phyloP scores from a whole-genome alignment of 2,113 vertebrate genomes.

The Rhinoderma darwinii region DNA sequence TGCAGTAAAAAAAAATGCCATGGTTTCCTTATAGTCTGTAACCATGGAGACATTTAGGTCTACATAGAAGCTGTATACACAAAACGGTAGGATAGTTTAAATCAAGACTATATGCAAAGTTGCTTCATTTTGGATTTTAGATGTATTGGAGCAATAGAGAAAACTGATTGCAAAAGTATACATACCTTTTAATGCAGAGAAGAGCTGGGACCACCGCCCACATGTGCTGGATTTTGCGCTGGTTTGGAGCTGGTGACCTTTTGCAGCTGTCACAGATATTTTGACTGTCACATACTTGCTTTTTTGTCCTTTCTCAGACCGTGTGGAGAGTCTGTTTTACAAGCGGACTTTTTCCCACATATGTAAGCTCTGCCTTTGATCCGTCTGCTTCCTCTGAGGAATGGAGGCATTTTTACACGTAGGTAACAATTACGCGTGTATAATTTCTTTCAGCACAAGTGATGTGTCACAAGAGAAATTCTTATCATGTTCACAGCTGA shows the following conservation, averaged over 20 bases:
- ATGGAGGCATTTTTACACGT: conserved; percentile 5
- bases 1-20: no score
- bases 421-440: conserved; percentile 17
- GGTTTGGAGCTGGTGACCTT: conserved; percentile 1
- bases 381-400: conserved; percentile 29
- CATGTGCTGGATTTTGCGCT: background rate
- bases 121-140: background rate
- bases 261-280: conserved; percentile 62
- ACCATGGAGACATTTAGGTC: background rate
- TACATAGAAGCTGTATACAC: background rate
- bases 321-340: conserved; percentile 55
- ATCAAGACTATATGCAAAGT: background rate
- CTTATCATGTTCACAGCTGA: conserved; percentile 5
- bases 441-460: conserved; percentile 35
- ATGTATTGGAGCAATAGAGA: background rate
- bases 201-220: background rate
- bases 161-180: background rate
- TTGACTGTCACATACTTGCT: conserved; percentile 38
- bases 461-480: background rate
- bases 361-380: conserved; percentile 31
- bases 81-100: background rate
- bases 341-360: conserved; percentile 34
- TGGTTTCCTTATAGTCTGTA: background rate
- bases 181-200: background rate
- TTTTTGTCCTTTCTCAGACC: conserved; percentile 47